phyloP scores from a whole-genome alignment of 2,797 vertebrate species.

The Eupleurogrammus muticus region DNA sequence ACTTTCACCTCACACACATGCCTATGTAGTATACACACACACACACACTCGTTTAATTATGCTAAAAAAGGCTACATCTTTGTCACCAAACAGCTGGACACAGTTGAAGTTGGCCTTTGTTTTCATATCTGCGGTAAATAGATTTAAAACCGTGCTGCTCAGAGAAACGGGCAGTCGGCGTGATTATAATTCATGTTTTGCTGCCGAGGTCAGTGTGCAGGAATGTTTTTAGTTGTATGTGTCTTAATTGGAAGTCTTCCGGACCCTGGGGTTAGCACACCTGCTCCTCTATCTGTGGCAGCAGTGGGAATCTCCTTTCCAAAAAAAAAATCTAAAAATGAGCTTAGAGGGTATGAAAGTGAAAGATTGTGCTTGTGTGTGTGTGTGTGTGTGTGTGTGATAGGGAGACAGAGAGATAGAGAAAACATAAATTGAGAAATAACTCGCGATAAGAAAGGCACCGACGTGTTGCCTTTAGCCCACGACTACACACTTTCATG shows the following conservation, averaged over 20 bases:
- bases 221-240: conserved; percentile 79
- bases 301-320: conserved; percentile 69
- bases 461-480: conserved; percentile 32
- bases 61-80: conserved; percentile 46
- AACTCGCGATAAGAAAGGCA: conserved; percentile 48
- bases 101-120: conserved; percentile 60
- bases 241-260: conserved; percentile 85
- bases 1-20: conserved; percentile 43
- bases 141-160: conserved; percentile 66
- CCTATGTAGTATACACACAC: conserved; percentile 8
- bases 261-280: conserved; percentile 82
- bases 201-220: conserved; percentile 72
- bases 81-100: conserved; percentile 70
- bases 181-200: conserved; percentile 66
- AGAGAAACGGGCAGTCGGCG: conserved; percentile 51
- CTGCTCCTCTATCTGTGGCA: conserved; percentile 81
- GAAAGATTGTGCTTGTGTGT: conserved; percentile 4
- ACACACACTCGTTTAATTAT: conserved; percentile 37
- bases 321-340: conserved; percentile 75
- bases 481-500: conserved; percentile 24
- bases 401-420: too few relatives aligned
- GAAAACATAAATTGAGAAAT: conserved; percentile 30
- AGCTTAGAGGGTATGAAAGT: conserved; percentile 63
- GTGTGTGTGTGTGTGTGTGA: conserved; percentile 1
- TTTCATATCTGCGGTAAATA: conserved; percentile 72